Percentiles rank a stretch among this genome's conserved stretches.
Conservation (phyloP, 2,888 invertebrate genomes). For the Amphipyra tragopoginis region DNA sequence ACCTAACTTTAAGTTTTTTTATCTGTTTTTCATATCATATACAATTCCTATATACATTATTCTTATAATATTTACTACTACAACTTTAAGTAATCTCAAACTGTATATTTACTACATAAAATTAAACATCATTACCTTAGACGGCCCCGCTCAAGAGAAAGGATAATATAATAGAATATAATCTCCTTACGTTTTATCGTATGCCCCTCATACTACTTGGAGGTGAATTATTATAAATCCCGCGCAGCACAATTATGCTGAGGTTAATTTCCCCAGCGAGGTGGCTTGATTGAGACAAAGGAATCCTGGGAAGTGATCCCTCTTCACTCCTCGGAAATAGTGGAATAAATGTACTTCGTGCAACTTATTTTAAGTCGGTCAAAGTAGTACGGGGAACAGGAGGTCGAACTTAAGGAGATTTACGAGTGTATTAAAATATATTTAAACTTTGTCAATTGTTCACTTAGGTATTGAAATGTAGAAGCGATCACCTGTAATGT, state of each 20-base stretch:
- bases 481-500: neutral
- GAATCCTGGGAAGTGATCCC: conserved; percentile 58
- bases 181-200: conserved; percentile 44
- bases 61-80: too few relatives aligned
- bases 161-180: conserved; percentile 47
- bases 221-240: conserved; percentile 60
- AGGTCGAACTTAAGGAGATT: conserved; percentile 38
- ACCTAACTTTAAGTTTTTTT: too few relatives aligned
- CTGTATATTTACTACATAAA: conserved; percentile 2
- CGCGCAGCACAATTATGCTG: conserved; percentile 60
- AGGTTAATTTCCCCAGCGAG: conserved; percentile 72
- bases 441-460: conserved; percentile 22
- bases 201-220: conserved; percentile 24
- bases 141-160: neutral
- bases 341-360: conserved; percentile 47
- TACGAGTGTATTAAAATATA: conserved; percentile 24
- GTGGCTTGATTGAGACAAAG: conserved; percentile 64
- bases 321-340: conserved; percentile 43
- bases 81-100: too few relatives aligned
- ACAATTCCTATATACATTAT: too few relatives aligned
- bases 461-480: too few relatives aligned
- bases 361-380: conserved; percentile 45
- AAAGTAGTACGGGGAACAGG: too few relatives aligned
- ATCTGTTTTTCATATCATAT: too few relatives aligned
- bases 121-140: conserved; percentile 11